A percentile compares a stretch with the other conserved stretches of the same genome.
Evolutionary conservation across 2,797 vertebrate genomes (phyloP).

Genomic region (Lindbergichthys nudifrons): DNA sequence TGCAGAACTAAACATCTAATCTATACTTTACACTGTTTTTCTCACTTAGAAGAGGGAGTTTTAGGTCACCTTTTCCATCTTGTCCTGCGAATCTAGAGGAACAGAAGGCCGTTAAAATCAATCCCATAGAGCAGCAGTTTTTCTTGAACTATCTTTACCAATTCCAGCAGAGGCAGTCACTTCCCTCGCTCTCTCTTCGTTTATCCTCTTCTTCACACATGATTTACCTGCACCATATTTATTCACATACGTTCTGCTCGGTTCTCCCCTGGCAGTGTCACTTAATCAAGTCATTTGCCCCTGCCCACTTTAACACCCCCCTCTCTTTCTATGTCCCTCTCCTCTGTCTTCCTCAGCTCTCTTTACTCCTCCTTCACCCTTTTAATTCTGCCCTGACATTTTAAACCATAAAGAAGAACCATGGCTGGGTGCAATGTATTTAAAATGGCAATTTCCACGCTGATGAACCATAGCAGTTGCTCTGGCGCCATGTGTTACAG

Average conservation of each 20-base stretch:
- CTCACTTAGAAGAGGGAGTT: slow-evolving; percentile 15
- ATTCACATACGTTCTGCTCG: slow-evolving; percentile 73
- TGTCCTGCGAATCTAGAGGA: slow-evolving; percentile 23
- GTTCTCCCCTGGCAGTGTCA: slow-evolving; percentile 63
- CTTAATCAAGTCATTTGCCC: slow-evolving; percentile 79
- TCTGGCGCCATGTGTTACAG: slow-evolving; percentile 67
- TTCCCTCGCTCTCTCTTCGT: slow-evolving; percentile 25
- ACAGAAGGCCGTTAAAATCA: slow-evolving; percentile 24
- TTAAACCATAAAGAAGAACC: slow-evolving; percentile 71
- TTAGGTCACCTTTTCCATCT: slow-evolving; percentile 13
- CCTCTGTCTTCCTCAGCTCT: slow-evolving; percentile 34
- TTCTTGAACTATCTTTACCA: slow-evolving; percentile 40
- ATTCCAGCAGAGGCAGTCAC: slow-evolving; percentile 20
- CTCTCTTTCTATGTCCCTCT: slow-evolving; percentile 10
- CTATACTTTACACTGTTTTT: slow-evolving; percentile 10
- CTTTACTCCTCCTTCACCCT: slow-evolving; percentile 45
- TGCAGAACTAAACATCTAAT: slow-evolving; percentile 8
- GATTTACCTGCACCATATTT: slow-evolving; percentile 74
- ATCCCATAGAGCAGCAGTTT: slow-evolving; percentile 24
- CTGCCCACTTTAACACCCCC: slow-evolving; percentile 46
- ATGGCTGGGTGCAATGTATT: slow-evolving; percentile 61
- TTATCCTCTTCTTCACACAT: slow-evolving; percentile 70
- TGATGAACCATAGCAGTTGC: slow-evolving; percentile 72
- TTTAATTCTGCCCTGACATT: slow-evolving; percentile 67
- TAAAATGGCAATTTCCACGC: slow-evolving; percentile 70